phyloP scores from a whole-genome alignment of 2,888 invertebrate species.

The Adineta ricciae region DNA sequence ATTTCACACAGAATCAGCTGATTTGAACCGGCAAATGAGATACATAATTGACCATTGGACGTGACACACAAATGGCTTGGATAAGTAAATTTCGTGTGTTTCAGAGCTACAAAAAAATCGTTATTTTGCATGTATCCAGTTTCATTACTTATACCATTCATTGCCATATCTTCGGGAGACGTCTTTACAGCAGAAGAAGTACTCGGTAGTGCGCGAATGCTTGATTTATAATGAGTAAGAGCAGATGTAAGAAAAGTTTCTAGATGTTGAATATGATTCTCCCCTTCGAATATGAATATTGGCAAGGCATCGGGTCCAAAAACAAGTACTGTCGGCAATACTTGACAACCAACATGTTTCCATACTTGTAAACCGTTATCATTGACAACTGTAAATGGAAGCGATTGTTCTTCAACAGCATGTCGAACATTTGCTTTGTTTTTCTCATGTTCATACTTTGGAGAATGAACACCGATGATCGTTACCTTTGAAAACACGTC shows the following conservation, averaged over 20 bases:
- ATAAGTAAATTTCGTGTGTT: neutral
- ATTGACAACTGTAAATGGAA: conserved; percentile 79
- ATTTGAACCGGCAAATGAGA: conserved; percentile 14
- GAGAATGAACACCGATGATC: conserved; percentile 66
- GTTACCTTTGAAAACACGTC: conserved; percentile 37
- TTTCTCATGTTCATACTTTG: conserved; percentile 83
- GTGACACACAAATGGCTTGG: neutral
- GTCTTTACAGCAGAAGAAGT: neutral
- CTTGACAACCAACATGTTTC: conserved; percentile 67
- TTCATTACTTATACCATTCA: neutral
- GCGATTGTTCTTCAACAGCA: conserved; percentile 71
- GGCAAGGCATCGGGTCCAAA: conserved; percentile 68
- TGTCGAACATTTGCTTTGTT: conserved; percentile 65
- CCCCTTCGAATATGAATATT: conserved; percentile 70
- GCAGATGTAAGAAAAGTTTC: conserved; percentile 60
- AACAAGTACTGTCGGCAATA: conserved; percentile 82
- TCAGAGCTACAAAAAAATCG: neutral
- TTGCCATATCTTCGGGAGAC: neutral
- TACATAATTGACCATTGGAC: neutral
- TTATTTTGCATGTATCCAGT: too few relatives aligned
- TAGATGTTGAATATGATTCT: conserved; percentile 65
- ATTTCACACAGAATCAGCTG: neutral
- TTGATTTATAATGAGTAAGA: conserved; percentile 58
- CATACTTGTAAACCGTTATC: conserved; percentile 68
- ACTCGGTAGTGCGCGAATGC: conserved; percentile 37